Conservation (phyloP, 2,888 invertebrate species). For the Yponomeuta cagnagella region DNA sequence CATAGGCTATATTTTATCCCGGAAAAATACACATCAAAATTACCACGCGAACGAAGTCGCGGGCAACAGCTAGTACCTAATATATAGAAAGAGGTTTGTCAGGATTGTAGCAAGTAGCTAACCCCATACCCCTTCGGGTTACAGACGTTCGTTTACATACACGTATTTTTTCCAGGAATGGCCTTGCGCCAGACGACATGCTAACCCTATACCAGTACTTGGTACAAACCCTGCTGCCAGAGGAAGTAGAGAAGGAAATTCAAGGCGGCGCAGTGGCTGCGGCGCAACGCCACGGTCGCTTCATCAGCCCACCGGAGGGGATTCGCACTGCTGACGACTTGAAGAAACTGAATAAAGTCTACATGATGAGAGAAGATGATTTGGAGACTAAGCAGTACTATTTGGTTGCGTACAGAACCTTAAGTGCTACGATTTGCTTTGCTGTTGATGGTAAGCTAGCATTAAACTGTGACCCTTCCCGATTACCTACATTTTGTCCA, state of each 20-base stretch:
- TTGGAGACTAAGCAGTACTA: constrained; percentile 78
- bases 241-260: constrained; percentile 82
- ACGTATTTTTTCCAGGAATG: constrained; percentile 80
- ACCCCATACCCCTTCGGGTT: neutral
- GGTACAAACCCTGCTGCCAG: constrained; percentile 85
- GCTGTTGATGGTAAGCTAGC: constrained; percentile 83
- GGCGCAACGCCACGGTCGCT: constrained; percentile 65
- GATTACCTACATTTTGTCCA: no score
- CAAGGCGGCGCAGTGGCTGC: constrained; percentile 79
- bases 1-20: no score
- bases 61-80: no score
- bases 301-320: constrained; percentile 62
- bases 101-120: neutral
- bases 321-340: constrained; percentile 60
- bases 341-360: constrained; percentile 82
- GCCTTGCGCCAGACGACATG: constrained; percentile 88
- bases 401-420: constrained; percentile 88
- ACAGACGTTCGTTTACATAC: no score
- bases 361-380: constrained; percentile 77
- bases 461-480: constrained; percentile 4
- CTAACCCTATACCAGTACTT: constrained; percentile 92
- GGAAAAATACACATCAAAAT: no score
- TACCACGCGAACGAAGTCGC: no score
- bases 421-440: constrained; percentile 90
- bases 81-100: neutral